Conservation (phyloP, 2,113 vertebrate species). For the Ophthalmolycus amberensis region DNA sequence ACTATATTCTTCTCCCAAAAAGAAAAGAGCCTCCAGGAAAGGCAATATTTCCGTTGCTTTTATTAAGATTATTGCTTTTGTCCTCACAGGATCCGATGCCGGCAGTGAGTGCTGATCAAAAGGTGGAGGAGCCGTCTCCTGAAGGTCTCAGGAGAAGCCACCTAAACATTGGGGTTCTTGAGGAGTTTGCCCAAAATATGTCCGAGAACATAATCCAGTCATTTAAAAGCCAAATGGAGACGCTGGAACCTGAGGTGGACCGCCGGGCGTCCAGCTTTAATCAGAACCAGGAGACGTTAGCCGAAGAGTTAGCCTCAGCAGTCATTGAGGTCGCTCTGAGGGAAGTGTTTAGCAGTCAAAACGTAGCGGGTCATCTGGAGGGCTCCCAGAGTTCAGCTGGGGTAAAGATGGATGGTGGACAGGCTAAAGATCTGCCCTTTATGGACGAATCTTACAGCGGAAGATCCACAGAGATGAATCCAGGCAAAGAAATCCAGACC, state of each 20-base stretch:
- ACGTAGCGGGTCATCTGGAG: neutral
- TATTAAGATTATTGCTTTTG: slow-evolving; percentile 22
- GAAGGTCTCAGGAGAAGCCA: slow-evolving; percentile 19
- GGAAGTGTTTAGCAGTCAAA: slow-evolving; percentile 47
- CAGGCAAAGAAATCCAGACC: neutral
- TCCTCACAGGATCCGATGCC: slow-evolving; percentile 59
- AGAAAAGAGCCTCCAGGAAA: slow-evolving; percentile 6
- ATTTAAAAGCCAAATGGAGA: slow-evolving; percentile 27
- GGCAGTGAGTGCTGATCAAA: slow-evolving; percentile 15
- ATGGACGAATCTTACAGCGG: neutral
- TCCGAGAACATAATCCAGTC: slow-evolving; percentile 68
- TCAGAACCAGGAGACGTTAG: slow-evolving; percentile 51
- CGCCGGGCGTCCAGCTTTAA: neutral
- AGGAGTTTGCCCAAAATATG: slow-evolving; percentile 71
- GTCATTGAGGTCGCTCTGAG: slow-evolving; percentile 58
- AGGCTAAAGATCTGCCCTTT: neutral
- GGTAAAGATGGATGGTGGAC: neutral
- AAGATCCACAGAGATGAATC: neutral
- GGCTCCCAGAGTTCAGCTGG: neutral
- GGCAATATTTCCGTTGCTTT: slow-evolving; percentile 25
- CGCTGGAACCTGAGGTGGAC: slow-evolving; percentile 9
- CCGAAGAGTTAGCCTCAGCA: slow-evolving; percentile 49
- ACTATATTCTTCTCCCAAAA: neutral
- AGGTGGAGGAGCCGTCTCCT: slow-evolving; percentile 19
- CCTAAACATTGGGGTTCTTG: slow-evolving; percentile 23